Evolutionary conservation across 2,797 vertebrate genomes (phyloP).

Genomic region (Neosalanx taihuensis): DNA sequence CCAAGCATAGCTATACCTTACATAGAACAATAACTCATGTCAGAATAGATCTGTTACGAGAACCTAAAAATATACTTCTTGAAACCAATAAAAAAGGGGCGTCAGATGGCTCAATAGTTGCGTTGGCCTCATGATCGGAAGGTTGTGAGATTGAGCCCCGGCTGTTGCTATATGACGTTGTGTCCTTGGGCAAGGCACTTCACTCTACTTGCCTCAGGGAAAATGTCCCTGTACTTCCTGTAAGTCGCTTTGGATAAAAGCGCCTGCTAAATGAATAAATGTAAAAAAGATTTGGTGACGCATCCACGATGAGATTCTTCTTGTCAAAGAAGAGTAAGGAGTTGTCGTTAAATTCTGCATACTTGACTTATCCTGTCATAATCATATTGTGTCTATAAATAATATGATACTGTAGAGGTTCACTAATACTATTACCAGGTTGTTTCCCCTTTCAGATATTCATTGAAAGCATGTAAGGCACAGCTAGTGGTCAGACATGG

Average conservation of each 20-base stretch:
- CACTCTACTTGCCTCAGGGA: too few relatives aligned
- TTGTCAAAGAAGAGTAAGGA: constrained; percentile 21
- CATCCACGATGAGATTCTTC: constrained; percentile 21
- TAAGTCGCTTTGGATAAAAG: too few relatives aligned
- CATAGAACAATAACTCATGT: constrained; percentile 29
- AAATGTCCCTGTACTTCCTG: too few relatives aligned
- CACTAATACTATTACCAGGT: constrained; percentile 25
- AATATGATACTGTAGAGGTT: constrained; percentile 6
- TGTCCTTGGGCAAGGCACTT: too few relatives aligned
- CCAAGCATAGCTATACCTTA: constrained; percentile 12
- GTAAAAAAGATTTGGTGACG: constrained; percentile 9
- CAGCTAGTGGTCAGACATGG: constrained; percentile 48
- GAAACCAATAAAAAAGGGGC: constrained; percentile 21
- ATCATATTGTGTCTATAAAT: constrained; percentile 29
- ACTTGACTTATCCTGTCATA: constrained; percentile 13
- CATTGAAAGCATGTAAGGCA: constrained; percentile 55
- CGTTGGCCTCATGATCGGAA: too few relatives aligned
- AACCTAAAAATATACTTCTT: constrained; percentile 23
- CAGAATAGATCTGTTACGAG: constrained; percentile 37
- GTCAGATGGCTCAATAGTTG: too few relatives aligned
- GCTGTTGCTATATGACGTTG: too few relatives aligned
- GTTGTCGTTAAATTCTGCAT: constrained; percentile 22
- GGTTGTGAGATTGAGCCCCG: too few relatives aligned
- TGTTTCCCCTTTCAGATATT: constrained; percentile 37
- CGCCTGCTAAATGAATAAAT: too few relatives aligned